Conservation (phyloP, 2,113 vertebrate species). For the Channa maculata region DNA sequence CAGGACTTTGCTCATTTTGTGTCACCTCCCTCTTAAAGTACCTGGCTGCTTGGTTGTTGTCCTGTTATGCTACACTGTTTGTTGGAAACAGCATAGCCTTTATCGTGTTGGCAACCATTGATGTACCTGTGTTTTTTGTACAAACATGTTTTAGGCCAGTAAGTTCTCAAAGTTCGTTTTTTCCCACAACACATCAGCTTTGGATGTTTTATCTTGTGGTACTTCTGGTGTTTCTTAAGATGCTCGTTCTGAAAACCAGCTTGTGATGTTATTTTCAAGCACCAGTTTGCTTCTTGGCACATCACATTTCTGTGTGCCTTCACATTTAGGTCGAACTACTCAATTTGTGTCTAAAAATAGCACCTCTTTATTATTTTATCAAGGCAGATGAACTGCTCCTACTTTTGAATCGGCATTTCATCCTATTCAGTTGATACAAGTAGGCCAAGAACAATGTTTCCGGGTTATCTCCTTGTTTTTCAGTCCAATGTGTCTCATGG, state of each 20-base stretch:
- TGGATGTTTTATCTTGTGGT: conserved; percentile 18
- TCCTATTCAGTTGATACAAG: conserved; percentile 51
- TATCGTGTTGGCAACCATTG: conserved; percentile 1
- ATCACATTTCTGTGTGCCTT: conserved; percentile 43
- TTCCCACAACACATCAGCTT: conserved; percentile 20
- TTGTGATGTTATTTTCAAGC: conserved; percentile 13
- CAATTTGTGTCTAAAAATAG: conserved; percentile 65
- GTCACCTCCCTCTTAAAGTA: neutral
- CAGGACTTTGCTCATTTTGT: neutral
- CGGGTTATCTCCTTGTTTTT: conserved; percentile 41
- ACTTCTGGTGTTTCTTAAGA: neutral
- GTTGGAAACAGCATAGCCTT: neutral
- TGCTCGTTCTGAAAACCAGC: neutral
- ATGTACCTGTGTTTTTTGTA: conserved; percentile 20
- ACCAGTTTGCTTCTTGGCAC: neutral
- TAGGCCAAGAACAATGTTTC: conserved; percentile 55
- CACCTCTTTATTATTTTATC: conserved; percentile 69
- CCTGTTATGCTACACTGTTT: conserved; percentile 19
- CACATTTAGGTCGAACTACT: conserved; percentile 50
- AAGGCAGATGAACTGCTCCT: conserved; percentile 45
- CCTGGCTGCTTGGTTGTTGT: conserved; percentile 6
- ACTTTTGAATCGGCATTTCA: conserved; percentile 22
- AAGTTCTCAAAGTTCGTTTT: conserved; percentile 15
- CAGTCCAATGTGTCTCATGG: conserved; percentile 36
- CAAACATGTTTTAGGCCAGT: conserved; percentile 19